Percentiles rank a stretch among this genome's conserved stretches.
Conservation (phyloP, 2,113 vertebrate species). For the Stigmatopora nigra region DNA sequence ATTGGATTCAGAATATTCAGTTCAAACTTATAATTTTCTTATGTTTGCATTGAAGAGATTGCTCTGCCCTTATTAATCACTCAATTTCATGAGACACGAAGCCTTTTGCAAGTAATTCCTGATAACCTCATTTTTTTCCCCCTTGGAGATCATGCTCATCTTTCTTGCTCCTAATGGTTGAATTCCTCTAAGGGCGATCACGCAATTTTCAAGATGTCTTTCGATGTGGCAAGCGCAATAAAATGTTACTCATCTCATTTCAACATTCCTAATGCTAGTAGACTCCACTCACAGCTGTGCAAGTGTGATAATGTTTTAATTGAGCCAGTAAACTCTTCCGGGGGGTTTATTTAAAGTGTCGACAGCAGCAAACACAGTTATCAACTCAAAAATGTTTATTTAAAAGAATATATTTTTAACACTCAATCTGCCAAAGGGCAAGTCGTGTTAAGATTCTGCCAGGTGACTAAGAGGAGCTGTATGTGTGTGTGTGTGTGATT, state of each 20-base stretch:
- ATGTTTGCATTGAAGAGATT: too few relatives aligned
- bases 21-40: too few relatives aligned
- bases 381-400: background rate
- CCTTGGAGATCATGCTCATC: background rate
- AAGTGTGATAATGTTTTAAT: conserved; percentile 11
- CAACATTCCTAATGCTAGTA: background rate
- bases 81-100: too few relatives aligned
- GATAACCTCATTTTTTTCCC: background rate
- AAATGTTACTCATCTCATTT: conserved; percentile 11
- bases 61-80: too few relatives aligned
- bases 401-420: conserved; percentile 5
- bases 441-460: background rate
- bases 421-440: background rate
- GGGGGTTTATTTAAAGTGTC: background rate
- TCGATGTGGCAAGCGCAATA: conserved; percentile 22
- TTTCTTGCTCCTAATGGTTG: conserved; percentile 6
- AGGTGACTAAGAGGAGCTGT: background rate
- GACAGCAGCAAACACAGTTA: background rate
- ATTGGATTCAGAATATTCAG: too few relatives aligned
- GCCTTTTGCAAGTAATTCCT: background rate
- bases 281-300: background rate
- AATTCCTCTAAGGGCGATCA: conserved; percentile 8
- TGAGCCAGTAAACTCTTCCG: background rate
- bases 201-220: background rate
- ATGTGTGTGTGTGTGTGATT: background rate